Base-by-base conservation (phyloP, 2,797 vertebrate genomes). In the Rhinophrynus dorsalis region DNA sequence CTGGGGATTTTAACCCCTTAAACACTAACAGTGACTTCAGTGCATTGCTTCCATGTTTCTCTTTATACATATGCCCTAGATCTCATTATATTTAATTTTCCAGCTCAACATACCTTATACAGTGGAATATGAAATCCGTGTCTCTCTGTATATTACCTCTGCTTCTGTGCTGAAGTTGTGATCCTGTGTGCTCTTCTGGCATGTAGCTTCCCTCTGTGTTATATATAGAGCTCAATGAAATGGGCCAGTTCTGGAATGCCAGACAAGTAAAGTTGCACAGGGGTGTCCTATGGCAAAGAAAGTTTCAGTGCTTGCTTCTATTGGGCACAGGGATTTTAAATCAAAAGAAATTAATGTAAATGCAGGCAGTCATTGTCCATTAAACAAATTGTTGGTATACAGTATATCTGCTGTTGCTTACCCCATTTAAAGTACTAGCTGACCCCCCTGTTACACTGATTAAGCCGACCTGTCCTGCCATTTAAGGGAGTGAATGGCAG, bases 141-240 rank as follows among this genome's bases (percentile, higher is more conserved):
- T 6, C 6, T 18, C 7, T 5, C 42, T 74, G 6, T 42, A 75
- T 59, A 38, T 30, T 42, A 74, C 11, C 15, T 12, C 15, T 12
- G 2, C 21, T 20, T 15, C 21, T 1, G 56, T 48, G 40, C 40
- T 20, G 24, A 52, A 54, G 38, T 65, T 56, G 12, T 51, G 23
- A 45, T 20, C 40, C 60, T 54, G 33, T 18, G 71, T 74, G 44
- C 63, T 75, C 50, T 71, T 3, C 70, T 61, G 64, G 42, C 58
- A 42, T 64, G 74, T 63, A 57, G 77, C 68, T 63, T 72, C 75
- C 59, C 54, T 37, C 32, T 58, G 56, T 72, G 67, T 61, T 76
- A 74, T 84, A 83, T 87, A 86, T 88, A 90, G 79, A 60, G 44
- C 76, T 83, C 75, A 79, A 52, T 81, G 82, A 83, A 80, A 71